Evolutionary conservation across 2,113 vertebrate genomes (phyloP), one percentile per base, ranked within the genome.

Genomic region (Columbina picui): DNA sequence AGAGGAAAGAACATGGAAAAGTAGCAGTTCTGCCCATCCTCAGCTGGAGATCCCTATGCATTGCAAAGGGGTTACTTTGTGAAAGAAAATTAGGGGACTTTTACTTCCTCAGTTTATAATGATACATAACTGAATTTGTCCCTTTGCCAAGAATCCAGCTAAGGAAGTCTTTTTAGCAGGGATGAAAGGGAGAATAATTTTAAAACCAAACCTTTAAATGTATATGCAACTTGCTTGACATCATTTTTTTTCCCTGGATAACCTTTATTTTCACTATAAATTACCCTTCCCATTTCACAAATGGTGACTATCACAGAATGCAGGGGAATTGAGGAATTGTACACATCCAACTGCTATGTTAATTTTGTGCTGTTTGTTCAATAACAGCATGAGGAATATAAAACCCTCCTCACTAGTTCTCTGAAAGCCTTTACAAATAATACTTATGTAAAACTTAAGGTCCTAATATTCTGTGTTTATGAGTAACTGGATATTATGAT

Each of bases 331-430:
- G 64, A 97, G 63, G 52, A 93, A 89, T 94, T 93, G 95, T 84
- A 36, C 52, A 53, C 73, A 97, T 87, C 74, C 86, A 97, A 78
- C 60, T 96, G 85, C 79, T 94, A 75, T 79, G 92, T 91, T 97
- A 98, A 98, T 97, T 94, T 53, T 95, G 60, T 79, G 53, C 55
- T 96, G 71, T 90, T 98, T 97, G 92, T 95, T 98, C 94, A 96
- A 94, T 41, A 93, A 76, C 79, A 94, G 49, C 71, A 85, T 96
- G 94, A 96, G 74, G 65, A 94, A 89, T 90, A 95, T 93, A 93
- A 97, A 96, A 74, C 60, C 14, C 29, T 96, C 63, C 87, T 94
- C 76, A 74, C 78, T 67, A 85, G 63, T 93, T 96, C 76, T 96
- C 68, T 84, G 89, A 95, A 97, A 97, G 50, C 55, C 76, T 96